Evolutionary conservation across 2,888 invertebrate genomes (phyloP).

Genomic region (Gryllus longicercus): DNA sequence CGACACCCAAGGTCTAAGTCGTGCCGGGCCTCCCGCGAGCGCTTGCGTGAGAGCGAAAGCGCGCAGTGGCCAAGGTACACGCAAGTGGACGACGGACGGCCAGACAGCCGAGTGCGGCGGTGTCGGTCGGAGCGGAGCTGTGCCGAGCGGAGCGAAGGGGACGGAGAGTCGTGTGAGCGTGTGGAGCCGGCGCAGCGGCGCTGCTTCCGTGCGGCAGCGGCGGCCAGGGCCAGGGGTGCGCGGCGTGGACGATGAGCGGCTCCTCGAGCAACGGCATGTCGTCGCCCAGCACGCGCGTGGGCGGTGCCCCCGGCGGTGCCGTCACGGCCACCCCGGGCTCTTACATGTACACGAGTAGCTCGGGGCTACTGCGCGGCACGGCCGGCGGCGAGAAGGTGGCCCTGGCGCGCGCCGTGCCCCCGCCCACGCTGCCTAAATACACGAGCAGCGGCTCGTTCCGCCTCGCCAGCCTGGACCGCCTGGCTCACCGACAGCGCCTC

Average conservation of each 20-base stretch:
- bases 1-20: background rate
- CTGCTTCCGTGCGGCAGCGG: background rate
- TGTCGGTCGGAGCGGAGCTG: no score
- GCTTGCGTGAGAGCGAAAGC: background rate
- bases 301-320: slow-evolving; percentile 28
- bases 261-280: slow-evolving; percentile 30
- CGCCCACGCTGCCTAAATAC: slow-evolving; percentile 75
- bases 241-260: slow-evolving; percentile 28
- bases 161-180: background rate
- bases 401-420: slow-evolving; percentile 52
- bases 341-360: slow-evolving; percentile 40
- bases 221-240: slow-evolving; percentile 18
- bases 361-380: slow-evolving; percentile 35
- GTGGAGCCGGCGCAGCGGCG: background rate
- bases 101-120: background rate
- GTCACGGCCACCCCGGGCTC: slow-evolving; percentile 37
- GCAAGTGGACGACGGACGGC: background rate
- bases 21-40: background rate
- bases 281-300: slow-evolving; percentile 25
- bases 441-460: slow-evolving; percentile 71
- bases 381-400: slow-evolving; percentile 30
- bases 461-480: slow-evolving; percentile 75
- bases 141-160: background rate
- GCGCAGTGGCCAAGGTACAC: no score
- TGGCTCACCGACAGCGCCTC: slow-evolving; percentile 77